phyloP scores from a whole-genome alignment of 1,140 invertebrate genomes.

The Druon quercuslanigerum region DNA sequence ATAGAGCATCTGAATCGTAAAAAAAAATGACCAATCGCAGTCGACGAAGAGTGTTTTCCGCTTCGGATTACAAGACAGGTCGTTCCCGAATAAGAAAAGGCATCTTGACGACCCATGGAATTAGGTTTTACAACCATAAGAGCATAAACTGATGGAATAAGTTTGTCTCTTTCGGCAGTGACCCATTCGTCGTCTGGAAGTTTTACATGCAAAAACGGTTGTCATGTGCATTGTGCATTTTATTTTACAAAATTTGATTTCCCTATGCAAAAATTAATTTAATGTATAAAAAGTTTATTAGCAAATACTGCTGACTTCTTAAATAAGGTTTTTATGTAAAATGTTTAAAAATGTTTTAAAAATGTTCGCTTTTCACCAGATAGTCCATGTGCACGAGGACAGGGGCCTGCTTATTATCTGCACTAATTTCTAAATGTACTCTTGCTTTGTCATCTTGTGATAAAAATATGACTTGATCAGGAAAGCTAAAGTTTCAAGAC shows the following conservation, averaged over 20 bases:
- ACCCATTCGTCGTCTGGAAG: neutral
- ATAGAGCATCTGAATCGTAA: no score
- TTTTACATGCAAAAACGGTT: neutral
- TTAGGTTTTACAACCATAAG: slow-evolving; percentile 34
- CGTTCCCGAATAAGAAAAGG: slow-evolving; percentile 28
- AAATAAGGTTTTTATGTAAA: neutral
- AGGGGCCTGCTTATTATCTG: slow-evolving; percentile 64
- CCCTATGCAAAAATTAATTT: no score
- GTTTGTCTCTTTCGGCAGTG: neutral
- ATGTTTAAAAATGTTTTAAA: neutral
- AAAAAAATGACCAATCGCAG: slow-evolving; percentile 33
- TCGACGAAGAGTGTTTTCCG: slow-evolving; percentile 60
- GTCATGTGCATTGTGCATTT: no score
- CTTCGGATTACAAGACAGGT: slow-evolving; percentile 68
- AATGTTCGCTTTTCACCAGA: slow-evolving; percentile 42
- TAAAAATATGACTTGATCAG: slow-evolving; percentile 54
- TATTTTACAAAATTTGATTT: no score
- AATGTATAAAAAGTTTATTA: no score
- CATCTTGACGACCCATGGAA: slow-evolving; percentile 49
- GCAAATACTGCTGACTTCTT: no score
- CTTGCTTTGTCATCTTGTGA: slow-evolving; percentile 69
- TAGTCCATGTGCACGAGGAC: slow-evolving; percentile 66
- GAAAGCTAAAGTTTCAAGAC: slow-evolving; percentile 13
- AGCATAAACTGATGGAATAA: neutral
- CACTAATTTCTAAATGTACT: slow-evolving; percentile 67